Evolutionary conservation across 2,888 invertebrate genomes (phyloP), one percentile per base, ranked within the genome.

Genomic region (Stenodera caucasica): DNA sequence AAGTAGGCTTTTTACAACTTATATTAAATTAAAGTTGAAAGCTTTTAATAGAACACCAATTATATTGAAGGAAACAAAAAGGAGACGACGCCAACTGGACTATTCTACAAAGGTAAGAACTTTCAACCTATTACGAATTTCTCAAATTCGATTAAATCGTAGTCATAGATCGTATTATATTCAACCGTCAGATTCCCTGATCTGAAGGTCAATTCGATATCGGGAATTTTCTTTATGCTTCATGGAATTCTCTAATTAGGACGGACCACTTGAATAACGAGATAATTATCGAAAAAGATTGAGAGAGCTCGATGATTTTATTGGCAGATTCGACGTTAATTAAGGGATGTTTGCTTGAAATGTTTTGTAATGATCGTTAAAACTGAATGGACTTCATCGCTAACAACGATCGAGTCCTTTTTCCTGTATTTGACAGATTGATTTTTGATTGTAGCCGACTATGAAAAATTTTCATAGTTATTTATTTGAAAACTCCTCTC

Each of bases 361-460:
- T 49, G 55, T 50, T 49, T 30, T 33, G 26, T 26, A 23, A 32
- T 49, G 23, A 45, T 33, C 37, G 21, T 51, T 56, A 45, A 35
- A 40, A 60, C 45, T 60, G 29, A 56, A 52, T 53, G 49, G 49
- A 52, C 53, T 56, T 49, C 49, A 23, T 33, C 40, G n/a, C 26
- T 49, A 40, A 33, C 33, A 33, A 33, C 33, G 23, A 23, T 53
- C 53, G 49, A 58, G 58, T 15, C 33, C 40, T 60, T 60, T 60
- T 23, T 45, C 45, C 45, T 45, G 60, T 56, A 30, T 56, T 60
- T 60, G 60, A 60, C 60, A 60, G 53, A 60, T 49, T 53, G 29
- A 21, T 53, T 49, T 49, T 53, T 53, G 26, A 60, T 60, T 60
- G 60, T 49, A 52, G 51, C 52, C 53, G 45, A 52, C 33, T 18